Conservation (phyloP, 2,888 invertebrate genomes). For the Dromius quadrimaculatus region DNA sequence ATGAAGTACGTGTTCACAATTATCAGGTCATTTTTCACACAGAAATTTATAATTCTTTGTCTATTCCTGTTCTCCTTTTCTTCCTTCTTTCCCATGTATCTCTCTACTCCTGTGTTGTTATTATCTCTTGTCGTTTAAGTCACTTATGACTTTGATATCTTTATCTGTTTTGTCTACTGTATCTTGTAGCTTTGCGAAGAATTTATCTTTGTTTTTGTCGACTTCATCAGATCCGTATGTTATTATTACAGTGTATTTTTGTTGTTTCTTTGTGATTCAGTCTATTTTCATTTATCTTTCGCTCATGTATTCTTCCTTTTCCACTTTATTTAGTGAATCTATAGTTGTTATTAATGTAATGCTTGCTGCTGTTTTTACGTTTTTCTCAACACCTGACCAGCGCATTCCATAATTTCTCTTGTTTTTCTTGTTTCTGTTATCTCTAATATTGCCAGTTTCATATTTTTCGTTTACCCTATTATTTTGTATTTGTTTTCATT, state of each 20-base stretch:
- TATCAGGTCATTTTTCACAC: too few relatives aligned
- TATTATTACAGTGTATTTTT: neutral
- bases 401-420: neutral
- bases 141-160: neutral
- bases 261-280: neutral
- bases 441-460: too few relatives aligned
- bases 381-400: neutral
- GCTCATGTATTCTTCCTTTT: neutral
- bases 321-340: neutral
- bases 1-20: too few relatives aligned
- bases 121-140: too few relatives aligned
- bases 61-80: too few relatives aligned
- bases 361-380: neutral
- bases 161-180: neutral
- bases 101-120: too few relatives aligned
- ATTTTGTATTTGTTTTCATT: too few relatives aligned
- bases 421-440: too few relatives aligned
- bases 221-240: conserved; percentile 10
- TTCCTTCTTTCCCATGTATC: too few relatives aligned
- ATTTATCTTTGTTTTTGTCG: conserved; percentile 25
- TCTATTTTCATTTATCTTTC: conserved; percentile 6
- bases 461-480: too few relatives aligned
- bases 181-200: conserved; percentile 8
- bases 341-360: neutral
- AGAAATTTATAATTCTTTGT: too few relatives aligned